Percentiles rank a stretch among this genome's conserved stretches.
phyloP scores from a whole-genome alignment of 30 jellyfish, hydroid and myxozoan species.

The Hydra vulgaris region DNA sequence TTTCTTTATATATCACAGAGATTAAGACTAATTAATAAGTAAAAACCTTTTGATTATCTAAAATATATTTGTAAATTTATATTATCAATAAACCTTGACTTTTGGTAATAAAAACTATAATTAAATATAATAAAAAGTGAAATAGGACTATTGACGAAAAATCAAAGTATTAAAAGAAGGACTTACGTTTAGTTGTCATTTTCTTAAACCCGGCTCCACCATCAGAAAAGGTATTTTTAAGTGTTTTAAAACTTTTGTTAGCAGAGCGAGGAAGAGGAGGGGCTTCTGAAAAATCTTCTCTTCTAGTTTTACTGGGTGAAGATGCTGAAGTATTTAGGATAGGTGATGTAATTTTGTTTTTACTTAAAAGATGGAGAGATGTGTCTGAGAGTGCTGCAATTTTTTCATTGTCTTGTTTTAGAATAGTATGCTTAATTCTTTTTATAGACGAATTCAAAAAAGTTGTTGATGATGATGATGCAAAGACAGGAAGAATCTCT shows the following conservation, averaged over 20 bases:
- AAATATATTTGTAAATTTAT: background rate
- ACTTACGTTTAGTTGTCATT: background rate
- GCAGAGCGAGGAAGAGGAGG: background rate
- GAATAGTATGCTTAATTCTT: background rate
- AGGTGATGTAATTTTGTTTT: too few species aligned
- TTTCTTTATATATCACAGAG: background rate
- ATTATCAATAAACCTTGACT: background rate
- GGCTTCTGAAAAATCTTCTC: background rate
- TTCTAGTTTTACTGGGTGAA: background rate
- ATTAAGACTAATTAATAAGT: background rate
- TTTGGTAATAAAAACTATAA: background rate
- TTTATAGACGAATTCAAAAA: background rate
- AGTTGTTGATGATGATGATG: background rate
- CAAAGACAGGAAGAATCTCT: background rate
- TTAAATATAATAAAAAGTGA: background rate
- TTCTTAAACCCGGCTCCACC: background rate
- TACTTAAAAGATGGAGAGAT: background rate
- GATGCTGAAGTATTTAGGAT: too few species aligned
- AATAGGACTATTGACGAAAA: background rate
- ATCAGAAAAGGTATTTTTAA: background rate
- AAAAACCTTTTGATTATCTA: background rate
- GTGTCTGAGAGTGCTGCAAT: background rate
- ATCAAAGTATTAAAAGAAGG: background rate
- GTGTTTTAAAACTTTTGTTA: background rate
- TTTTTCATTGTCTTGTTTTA: background rate